Evolutionary conservation across 2,888 invertebrate genomes (phyloP).

Genomic region (Enchytraeus crypticus): DNA sequence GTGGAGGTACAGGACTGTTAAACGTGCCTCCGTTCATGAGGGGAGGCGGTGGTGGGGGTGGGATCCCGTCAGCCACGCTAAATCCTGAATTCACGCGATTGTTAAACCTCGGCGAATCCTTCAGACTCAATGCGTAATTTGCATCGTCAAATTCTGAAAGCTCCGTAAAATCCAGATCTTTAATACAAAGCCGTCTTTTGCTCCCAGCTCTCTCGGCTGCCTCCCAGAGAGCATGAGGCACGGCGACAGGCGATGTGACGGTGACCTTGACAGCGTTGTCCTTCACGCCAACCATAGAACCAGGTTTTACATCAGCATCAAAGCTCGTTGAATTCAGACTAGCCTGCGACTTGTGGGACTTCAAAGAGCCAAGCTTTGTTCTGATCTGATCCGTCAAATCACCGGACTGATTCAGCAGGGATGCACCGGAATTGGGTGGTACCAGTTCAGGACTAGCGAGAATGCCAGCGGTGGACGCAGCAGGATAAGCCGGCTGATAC

Average conservation of each 20-base stretch:
- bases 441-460: no score
- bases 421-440: no score
- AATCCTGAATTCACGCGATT: slow-evolving; percentile 27
- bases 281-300: no score
- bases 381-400: no score
- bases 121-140: slow-evolving; percentile 28
- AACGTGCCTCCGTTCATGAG: slow-evolving; percentile 28
- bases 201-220: slow-evolving; percentile 55
- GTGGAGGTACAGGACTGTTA: slow-evolving; percentile 28
- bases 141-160: slow-evolving; percentile 78
- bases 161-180: slow-evolving; percentile 94
- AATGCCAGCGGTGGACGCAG: no score
- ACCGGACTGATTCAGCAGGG: no score
- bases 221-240: slow-evolving; percentile 80
- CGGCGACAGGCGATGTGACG: slow-evolving; percentile 1
- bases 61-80: slow-evolving; percentile 16
- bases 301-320: no score
- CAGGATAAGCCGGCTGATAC: no score
- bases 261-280: no score
- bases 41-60: slow-evolving; percentile 23
- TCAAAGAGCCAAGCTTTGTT: no score
- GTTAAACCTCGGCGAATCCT: slow-evolving; percentile 14
- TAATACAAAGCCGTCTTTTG: slow-evolving; percentile 53
- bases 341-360: no score
- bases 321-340: background rate